phyloP scores from a whole-genome alignment of 2,113 vertebrate species.

The Sterrhoptilus dennistouni region DNA sequence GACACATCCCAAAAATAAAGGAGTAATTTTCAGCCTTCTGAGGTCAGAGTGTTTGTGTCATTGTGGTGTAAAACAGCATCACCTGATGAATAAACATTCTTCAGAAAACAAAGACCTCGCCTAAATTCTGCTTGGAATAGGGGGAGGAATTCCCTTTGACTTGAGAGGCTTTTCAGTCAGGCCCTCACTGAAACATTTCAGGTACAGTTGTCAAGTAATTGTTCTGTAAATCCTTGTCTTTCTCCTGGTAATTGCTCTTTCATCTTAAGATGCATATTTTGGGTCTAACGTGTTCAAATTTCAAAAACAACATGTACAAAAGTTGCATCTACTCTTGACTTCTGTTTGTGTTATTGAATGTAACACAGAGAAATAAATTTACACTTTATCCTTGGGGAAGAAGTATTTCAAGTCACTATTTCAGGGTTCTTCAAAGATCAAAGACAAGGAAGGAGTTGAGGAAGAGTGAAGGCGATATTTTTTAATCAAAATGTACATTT shows the following conservation, averaged over 20 bases:
- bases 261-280: conserved; percentile 56
- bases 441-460: not conserved
- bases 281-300: conserved; percentile 10
- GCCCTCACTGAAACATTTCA: not conserved
- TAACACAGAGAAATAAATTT: conserved; percentile 14
- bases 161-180: not conserved
- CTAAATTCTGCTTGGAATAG: not conserved
- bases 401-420: conserved; percentile 56
- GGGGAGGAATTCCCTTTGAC: not conserved
- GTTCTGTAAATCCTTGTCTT: conserved; percentile 14
- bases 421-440: conserved; percentile 37
- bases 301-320: not conserved
- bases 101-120: not conserved
- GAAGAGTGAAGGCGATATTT: not conserved
- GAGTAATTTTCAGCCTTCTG: too few relatives aligned
- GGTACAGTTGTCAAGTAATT: not conserved
- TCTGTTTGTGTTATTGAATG: not conserved
- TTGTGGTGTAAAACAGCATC: too few relatives aligned
- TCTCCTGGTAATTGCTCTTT: not conserved
- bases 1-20: too few relatives aligned
- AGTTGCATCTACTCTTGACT: not conserved
- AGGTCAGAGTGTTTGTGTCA: too few relatives aligned
- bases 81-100: not conserved
- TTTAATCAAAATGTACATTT: not conserved
- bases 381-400: conserved; percentile 9